phyloP scores from a whole-genome alignment of 1,140 invertebrate species.

The Eriosoma lanigerum region DNA sequence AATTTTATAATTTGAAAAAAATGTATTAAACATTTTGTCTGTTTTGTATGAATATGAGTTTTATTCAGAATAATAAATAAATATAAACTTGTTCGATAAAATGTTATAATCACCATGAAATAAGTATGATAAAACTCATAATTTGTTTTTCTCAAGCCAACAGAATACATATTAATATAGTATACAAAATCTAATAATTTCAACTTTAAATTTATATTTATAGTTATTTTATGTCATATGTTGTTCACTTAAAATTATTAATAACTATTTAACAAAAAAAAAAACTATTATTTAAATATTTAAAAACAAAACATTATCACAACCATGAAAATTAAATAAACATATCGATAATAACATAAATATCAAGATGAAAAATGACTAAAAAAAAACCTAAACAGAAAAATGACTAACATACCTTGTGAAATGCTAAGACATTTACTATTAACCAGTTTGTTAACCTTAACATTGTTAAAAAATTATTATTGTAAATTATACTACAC shows the following conservation, averaged over 20 bases:
- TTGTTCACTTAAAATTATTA: background rate
- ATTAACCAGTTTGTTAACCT: background rate
- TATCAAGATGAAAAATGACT: background rate
- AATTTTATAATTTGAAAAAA: background rate
- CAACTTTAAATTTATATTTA: background rate
- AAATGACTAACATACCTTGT: conserved; percentile 14
- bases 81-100: background rate
- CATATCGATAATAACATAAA: conserved; percentile 2
- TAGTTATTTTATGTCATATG: background rate
- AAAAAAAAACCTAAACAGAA: background rate
- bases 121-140: background rate
- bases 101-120: background rate
- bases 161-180: background rate
- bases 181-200: background rate
- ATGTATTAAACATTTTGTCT: no score
- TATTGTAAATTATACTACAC: conserved; percentile 9
- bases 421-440: background rate
- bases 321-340: background rate
- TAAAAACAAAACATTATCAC: conserved; percentile 28
- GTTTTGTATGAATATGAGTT: background rate
- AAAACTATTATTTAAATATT: conserved; percentile 10
- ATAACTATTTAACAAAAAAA: background rate
- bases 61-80: no score
- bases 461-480: background rate
- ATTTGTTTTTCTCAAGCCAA: background rate